A percentile compares a stretch with the other conserved stretches of the same genome.
phyloP scores from a whole-genome alignment of 1,140 invertebrate species.

The Semibalanus balanoides region DNA sequence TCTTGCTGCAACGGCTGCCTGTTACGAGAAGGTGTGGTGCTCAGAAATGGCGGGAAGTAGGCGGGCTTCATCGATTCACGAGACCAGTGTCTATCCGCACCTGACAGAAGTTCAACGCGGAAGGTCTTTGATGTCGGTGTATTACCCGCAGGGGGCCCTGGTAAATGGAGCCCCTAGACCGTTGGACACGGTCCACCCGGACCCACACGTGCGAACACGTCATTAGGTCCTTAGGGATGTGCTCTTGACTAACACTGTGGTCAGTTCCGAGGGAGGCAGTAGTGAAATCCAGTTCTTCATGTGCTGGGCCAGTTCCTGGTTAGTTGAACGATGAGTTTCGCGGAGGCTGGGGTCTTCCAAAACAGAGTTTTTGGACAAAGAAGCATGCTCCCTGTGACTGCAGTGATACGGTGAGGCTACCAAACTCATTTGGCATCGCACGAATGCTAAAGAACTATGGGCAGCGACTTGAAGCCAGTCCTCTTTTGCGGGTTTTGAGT shows the following conservation, averaged over 20 bases:
- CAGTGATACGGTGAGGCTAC: not conserved
- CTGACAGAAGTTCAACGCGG: not conserved
- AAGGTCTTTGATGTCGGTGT: not conserved
- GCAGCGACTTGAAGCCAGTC: not conserved
- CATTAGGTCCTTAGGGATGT: not conserved
- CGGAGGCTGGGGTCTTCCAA: no score
- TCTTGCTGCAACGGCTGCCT: no score
- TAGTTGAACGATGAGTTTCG: no score
- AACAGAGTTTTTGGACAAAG: no score
- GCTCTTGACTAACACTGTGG: not conserved
- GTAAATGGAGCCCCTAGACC: not conserved
- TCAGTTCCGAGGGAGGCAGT: not conserved
- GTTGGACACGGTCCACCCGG: not conserved
- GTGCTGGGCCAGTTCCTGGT: no score
- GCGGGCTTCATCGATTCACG: no score
- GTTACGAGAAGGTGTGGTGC: no score
- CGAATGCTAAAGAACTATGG: not conserved
- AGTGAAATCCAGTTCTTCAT: no score
- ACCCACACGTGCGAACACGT: not conserved
- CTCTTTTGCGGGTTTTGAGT: not conserved
- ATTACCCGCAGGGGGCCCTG: not conserved
- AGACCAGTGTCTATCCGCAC: no score
- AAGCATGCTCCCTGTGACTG: no score
- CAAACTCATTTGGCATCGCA: not conserved
- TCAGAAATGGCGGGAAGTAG: no score